Percentiles rank a stretch among this genome's conserved stretches.
Conservation (phyloP, 2,113 vertebrate genomes). For the Eubucco bourcierii region DNA sequence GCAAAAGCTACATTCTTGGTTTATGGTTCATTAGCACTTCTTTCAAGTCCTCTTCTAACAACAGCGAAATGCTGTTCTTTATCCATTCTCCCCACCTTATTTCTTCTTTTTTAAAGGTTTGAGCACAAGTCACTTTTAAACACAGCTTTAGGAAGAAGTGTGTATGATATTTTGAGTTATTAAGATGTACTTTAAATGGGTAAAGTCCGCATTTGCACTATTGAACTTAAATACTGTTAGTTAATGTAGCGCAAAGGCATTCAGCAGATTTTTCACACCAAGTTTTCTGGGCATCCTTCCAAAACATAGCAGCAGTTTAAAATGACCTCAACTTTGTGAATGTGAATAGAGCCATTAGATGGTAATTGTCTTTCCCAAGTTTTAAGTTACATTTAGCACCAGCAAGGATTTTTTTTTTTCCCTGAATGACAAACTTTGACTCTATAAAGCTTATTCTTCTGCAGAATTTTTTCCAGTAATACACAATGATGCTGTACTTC, state of each 20-base stretch:
- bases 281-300: slow-evolving; percentile 57
- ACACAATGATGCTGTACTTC: not conserved
- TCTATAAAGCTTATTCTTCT: slow-evolving; percentile 36
- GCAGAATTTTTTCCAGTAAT: not conserved
- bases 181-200: not conserved
- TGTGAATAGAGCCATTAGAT: slow-evolving; percentile 44
- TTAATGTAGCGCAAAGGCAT: slow-evolving; percentile 38
- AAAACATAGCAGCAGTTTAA: slow-evolving; percentile 47
- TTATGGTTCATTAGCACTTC: not conserved
- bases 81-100: not conserved
- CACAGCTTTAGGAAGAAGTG: not conserved
- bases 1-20: not conserved
- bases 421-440: not conserved
- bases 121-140: not conserved
- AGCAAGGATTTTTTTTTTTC: not conserved
- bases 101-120: not conserved
- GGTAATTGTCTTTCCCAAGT: slow-evolving; percentile 16
- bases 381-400: slow-evolving; percentile 6
- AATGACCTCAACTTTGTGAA: slow-evolving; percentile 31
- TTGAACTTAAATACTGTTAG: slow-evolving; percentile 43
- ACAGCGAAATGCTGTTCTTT: not conserved
- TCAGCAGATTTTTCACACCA: slow-evolving; percentile 52
- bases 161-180: not conserved
- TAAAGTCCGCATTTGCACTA: not conserved
- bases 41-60: not conserved